Conservation (phyloP, 1,140 invertebrate species). For the Phortica variegata region DNA sequence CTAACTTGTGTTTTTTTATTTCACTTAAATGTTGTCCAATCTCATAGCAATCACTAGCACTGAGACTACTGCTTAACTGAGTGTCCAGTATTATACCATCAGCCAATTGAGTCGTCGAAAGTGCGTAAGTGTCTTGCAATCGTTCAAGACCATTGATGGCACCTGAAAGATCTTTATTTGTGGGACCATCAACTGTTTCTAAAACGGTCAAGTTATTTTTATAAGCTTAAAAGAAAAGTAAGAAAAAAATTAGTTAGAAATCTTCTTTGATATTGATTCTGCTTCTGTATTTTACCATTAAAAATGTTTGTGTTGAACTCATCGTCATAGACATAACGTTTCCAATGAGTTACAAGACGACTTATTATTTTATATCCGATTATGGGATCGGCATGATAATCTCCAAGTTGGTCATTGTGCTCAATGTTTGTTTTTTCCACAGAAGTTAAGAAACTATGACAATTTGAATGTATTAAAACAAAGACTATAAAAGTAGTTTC, state of each 20-base stretch:
- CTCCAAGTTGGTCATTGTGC: slow-evolving; percentile 4
- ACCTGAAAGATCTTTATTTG: slow-evolving; percentile 84
- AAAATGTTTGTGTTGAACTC: slow-evolving; percentile 8
- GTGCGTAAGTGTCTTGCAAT: slow-evolving; percentile 89
- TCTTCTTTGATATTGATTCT: too few species aligned
- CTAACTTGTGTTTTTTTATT: slow-evolving; percentile 85
- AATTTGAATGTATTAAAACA: background rate
- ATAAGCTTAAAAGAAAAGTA: slow-evolving; percentile 9
- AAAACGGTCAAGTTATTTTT: slow-evolving; percentile 63
- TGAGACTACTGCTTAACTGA: slow-evolving; percentile 65
- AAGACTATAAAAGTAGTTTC: background rate
- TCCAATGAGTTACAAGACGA: slow-evolving; percentile 86
- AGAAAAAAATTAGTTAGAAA: background rate
- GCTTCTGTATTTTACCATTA: background rate
- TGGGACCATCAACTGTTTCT: slow-evolving; percentile 69
- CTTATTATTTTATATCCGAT: slow-evolving; percentile 70
- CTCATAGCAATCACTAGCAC: slow-evolving; percentile 91
- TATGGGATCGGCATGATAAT: slow-evolving; percentile 35
- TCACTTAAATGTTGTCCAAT: slow-evolving; percentile 88
- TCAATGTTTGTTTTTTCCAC: slow-evolving; percentile 16
- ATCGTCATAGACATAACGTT: slow-evolving; percentile 65
- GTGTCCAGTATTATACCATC: slow-evolving; percentile 78
- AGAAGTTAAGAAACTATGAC: slow-evolving; percentile 14
- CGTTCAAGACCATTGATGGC: slow-evolving; percentile 89
- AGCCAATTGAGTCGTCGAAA: slow-evolving; percentile 83